A percentile compares a stretch with the other conserved stretches of the same genome.
Conservation (phyloP, 2,888 invertebrate genomes). For the Drosophila phalerata region DNA sequence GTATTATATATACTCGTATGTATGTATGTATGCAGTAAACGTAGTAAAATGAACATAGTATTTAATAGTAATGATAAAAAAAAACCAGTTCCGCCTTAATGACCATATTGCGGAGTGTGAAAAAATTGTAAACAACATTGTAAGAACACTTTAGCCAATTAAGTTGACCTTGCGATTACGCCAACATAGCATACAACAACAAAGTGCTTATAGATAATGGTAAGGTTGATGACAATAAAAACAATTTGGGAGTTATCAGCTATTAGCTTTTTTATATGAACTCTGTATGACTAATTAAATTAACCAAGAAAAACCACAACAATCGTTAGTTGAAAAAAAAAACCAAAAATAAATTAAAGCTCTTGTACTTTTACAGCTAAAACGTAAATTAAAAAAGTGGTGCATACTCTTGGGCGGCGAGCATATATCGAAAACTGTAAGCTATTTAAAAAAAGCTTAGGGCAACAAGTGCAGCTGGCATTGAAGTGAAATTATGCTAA, state of each 20-base stretch:
- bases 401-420: constrained; percentile 44
- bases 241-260: constrained; percentile 17
- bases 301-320: constrained; percentile 15
- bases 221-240: constrained; percentile 22
- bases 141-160: constrained; percentile 51
- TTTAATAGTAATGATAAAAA: constrained; percentile 30
- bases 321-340: constrained; percentile 13
- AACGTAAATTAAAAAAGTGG: constrained; percentile 9
- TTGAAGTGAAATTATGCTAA: constrained; percentile 27
- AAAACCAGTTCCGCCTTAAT: constrained; percentile 55
- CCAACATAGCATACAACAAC: constrained; percentile 29
- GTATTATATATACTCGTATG: background rate
- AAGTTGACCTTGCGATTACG: constrained; percentile 49
- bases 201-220: constrained; percentile 31
- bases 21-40: background rate
- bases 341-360: constrained; percentile 4
- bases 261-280: constrained; percentile 18
- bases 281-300: constrained; percentile 38
- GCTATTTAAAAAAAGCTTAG: constrained; percentile 22
- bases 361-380: constrained; percentile 20
- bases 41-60: constrained; percentile 5
- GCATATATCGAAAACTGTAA: constrained; percentile 9
- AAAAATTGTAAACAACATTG: constrained; percentile 52
- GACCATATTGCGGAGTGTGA: constrained; percentile 57
- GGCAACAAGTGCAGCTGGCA: constrained; percentile 24